Percentiles rank a stretch among this genome's conserved stretches.
Conservation (phyloP, 2,888 invertebrate genomes). For the Griposia aprilina region DNA sequence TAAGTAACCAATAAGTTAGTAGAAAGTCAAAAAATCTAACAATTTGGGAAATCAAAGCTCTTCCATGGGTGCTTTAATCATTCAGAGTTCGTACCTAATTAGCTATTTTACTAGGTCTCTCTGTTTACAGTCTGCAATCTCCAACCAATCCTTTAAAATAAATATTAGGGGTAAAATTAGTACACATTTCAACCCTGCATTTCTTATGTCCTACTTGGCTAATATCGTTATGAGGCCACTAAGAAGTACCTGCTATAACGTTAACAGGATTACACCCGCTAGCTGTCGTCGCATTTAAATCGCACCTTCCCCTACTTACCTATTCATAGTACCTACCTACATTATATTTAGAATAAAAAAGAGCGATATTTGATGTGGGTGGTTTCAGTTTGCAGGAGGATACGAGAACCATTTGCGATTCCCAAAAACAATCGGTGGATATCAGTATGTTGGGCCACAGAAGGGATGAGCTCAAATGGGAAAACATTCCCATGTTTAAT, state of each 20-base stretch:
- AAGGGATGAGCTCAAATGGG: background rate
- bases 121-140: background rate
- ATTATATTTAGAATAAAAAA: conserved; percentile 2
- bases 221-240: conserved; percentile 84
- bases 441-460: too few relatives aligned
- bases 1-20: background rate
- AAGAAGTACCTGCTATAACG: conserved; percentile 77
- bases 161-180: background rate
- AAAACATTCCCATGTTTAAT: too few relatives aligned
- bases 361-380: background rate
- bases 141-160: background rate
- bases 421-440: background rate
- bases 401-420: background rate
- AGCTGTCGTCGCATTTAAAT: conserved; percentile 57
- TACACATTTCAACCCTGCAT: conserved; percentile 70
- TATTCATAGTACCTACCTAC: conserved; percentile 13
- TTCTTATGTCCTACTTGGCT: conserved; percentile 76
- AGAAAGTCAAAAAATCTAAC: background rate
- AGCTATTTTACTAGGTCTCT: background rate
- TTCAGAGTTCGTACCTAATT: background rate
- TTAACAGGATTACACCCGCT: conserved; percentile 82
- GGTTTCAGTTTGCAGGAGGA: background rate
- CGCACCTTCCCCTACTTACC: conserved; percentile 1
- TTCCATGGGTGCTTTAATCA: background rate
- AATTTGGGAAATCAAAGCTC: background rate